Base-by-base conservation (phyloP, 1,140 invertebrate species). In the Cheumatopsyche charites region DNA sequence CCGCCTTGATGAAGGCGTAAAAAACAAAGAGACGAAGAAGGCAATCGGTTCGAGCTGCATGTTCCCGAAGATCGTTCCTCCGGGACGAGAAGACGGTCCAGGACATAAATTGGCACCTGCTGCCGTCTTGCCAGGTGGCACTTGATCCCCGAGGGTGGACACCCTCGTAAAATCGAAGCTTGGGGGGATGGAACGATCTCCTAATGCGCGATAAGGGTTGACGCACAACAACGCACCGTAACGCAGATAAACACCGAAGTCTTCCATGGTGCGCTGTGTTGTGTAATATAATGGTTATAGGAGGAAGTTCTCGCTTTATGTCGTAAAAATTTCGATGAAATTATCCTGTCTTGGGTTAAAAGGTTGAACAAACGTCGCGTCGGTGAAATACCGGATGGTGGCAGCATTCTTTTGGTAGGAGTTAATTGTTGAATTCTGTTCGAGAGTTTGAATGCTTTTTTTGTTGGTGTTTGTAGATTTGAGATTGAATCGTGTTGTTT, bases 91-190 rank as follows among this genome's bases (percentile, higher is more conserved):
- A 58, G 66, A 55, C 41, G 62, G 29, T 42, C 41, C 29, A 4
- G 36, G 66, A 55, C 45, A 68, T 36, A 58, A 68, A 55, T 49
- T 42, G 45, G 42, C 66, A 68, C 66, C 66, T 68, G 66, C 23
- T 25, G 13, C 63, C 36, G 17, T 66, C 21, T 13, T 2, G 15
- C 62, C 62, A 63, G 62, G 62, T 63, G 62, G 55, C 55, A 58
- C 55, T 58, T 58, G 55, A 58, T 58, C 55, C 55, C 55, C 23
- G 55, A 23, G 55, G 19, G 7, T 11, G 23, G 9, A 21, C 23
- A 47, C 63, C 43, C 42, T 66, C 43, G 63, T 63, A 63, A 63
- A 63, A 63, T 12, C 11, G 15, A 47, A 13, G 11, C 43, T 58
- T 15, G 55, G 55, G 55, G 49, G 21, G 21, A 58, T 13, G 13